phyloP scores from a whole-genome alignment of 1,140 invertebrate genomes.

The Bicyclus anynana region DNA sequence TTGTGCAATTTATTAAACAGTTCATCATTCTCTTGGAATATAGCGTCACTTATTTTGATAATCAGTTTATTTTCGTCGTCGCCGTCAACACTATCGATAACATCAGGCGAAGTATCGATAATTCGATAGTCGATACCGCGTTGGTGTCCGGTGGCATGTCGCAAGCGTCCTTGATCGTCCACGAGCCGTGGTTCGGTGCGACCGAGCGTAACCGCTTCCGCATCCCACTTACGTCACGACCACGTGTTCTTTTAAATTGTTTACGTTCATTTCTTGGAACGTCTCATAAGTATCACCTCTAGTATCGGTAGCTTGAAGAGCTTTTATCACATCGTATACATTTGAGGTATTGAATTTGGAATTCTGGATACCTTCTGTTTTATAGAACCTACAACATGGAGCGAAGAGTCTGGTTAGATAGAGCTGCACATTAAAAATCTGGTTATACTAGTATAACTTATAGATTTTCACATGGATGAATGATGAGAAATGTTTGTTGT shows the following conservation, averaged over 20 bases:
- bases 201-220: conserved; percentile 57
- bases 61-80: neutral
- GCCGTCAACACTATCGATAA: conserved; percentile 3
- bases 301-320: too few species aligned
- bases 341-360: too few species aligned
- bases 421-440: too few species aligned
- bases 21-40: too few species aligned
- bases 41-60: neutral
- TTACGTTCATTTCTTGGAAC: neutral
- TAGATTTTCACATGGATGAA: too few species aligned
- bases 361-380: too few species aligned
- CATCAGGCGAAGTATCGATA: conserved; percentile 9
- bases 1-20: too few species aligned
- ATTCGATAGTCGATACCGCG: conserved; percentile 4
- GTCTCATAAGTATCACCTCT: neutral
- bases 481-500: too few species aligned
- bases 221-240: conserved; percentile 35
- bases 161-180: conserved; percentile 54
- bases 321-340: too few species aligned
- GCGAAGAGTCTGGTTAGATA: too few species aligned
- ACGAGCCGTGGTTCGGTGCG: conserved; percentile 39
- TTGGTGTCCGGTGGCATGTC: conserved; percentile 10
- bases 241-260: conserved; percentile 11
- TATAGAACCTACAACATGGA: too few species aligned
- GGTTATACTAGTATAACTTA: too few species aligned